phyloP scores from a whole-genome alignment of 2,797 vertebrate species.

The Danio aesculapii region DNA sequence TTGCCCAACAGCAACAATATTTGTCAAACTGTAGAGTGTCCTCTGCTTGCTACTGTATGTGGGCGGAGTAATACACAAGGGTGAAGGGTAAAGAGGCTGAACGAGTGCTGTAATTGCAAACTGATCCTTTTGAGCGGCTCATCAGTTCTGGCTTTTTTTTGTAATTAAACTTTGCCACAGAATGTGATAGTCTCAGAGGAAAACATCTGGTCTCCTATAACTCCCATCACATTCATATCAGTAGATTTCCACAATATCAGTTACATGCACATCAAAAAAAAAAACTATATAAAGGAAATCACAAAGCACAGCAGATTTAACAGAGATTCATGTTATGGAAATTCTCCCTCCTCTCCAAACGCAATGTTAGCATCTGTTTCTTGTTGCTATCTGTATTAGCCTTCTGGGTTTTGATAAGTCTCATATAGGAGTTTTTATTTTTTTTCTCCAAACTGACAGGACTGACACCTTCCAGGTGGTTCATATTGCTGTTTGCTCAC shows the following conservation, averaged over 20 bases:
- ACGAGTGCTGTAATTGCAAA: background rate
- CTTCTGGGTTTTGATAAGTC: constrained; percentile 42
- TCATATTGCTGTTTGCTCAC: constrained; percentile 33
- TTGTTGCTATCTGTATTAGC: constrained; percentile 16
- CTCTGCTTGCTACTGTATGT: no score
- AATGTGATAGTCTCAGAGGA: background rate
- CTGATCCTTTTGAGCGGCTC: background rate
- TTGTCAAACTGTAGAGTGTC: no score
- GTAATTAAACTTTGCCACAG: background rate
- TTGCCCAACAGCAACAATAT: no score
- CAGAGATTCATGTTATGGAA: constrained; percentile 19
- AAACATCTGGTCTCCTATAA: constrained; percentile 27
- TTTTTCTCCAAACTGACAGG: constrained; percentile 1
- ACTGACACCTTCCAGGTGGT: constrained; percentile 39
- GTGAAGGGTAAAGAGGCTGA: no score
- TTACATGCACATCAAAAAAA: background rate
- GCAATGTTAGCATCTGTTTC: constrained; percentile 42
- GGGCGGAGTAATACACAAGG: no score
- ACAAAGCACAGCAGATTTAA: constrained; percentile 15
- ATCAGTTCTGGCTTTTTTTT: background rate
- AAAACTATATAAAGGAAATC: constrained; percentile 7
- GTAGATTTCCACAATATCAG: constrained; percentile 9
- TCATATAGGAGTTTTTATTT: background rate
- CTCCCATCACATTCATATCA: constrained; percentile 16
- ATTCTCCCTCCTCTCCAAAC: background rate